These are phyloP conservation scores for Anguilla japonica DNA, from an alignment of 2,113 vertebrate species.

Conservation along the genomic window DNA sequence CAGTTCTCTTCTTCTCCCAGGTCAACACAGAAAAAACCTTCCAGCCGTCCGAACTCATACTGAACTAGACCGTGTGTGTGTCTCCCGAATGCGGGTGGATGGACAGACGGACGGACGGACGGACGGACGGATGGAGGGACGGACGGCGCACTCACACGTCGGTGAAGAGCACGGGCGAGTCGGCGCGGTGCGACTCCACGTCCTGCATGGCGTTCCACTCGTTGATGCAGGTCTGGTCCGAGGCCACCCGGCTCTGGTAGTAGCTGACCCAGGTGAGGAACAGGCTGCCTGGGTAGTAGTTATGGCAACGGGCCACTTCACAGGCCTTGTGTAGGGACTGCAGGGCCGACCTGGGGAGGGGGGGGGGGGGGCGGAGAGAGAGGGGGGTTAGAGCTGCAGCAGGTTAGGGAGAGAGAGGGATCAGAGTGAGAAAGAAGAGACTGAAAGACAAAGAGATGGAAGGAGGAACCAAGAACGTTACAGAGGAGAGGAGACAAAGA, in stretches of 20 bases:
- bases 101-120: too few relatives aligned
- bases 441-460: background rate
- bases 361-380: background rate
- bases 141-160: slow-evolving; percentile 81
- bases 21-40: background rate
- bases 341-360: slow-evolving; percentile 83
- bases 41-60: too few relatives aligned
- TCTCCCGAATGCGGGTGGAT: too few relatives aligned
- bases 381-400: background rate
- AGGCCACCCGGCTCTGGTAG: slow-evolving; percentile 94
- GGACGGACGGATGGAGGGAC: too few relatives aligned
- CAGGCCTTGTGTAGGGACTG: slow-evolving; percentile 97
- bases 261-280: slow-evolving; percentile 99
- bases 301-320: slow-evolving; percentile 91
- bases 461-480: too few relatives aligned
- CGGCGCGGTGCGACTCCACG: slow-evolving; percentile 91
- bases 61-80: too few relatives aligned
- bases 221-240: slow-evolving; percentile 89
- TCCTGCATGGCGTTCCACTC: slow-evolving; percentile 99
- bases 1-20: background rate
- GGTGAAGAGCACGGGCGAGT: slow-evolving; percentile 91
- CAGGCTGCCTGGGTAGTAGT: slow-evolving; percentile 95
- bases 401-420: background rate
- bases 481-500: background rate
- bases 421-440: background rate